These are phyloP conservation scores for Oreochromis niloticus DNA, from an alignment of 2,113 vertebrate genomes.

Conservation along the genomic window DNA sequence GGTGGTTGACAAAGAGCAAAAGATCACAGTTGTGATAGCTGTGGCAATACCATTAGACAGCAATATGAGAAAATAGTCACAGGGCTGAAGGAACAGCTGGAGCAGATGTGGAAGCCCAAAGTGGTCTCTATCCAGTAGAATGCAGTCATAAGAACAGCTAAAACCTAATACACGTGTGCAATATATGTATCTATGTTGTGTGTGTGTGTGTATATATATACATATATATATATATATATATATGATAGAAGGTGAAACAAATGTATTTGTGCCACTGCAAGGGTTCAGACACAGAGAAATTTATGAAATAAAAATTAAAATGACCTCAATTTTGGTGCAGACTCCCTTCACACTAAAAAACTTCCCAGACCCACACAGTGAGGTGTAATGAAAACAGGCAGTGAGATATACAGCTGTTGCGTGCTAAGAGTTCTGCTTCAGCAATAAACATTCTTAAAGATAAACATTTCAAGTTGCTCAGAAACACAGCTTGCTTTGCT, in stretches of 20 bases:
- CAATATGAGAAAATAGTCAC: not conserved
- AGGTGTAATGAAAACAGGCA: not conserved
- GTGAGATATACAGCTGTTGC: not conserved
- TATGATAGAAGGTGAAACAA: not conserved
- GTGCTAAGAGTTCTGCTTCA: conserved; percentile 15
- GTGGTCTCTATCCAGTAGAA: not conserved
- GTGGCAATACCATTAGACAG: not conserved
- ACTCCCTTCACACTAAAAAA: not conserved
- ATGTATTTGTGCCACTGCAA: not conserved
- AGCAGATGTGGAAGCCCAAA: not conserved
- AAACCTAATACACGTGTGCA: not conserved
- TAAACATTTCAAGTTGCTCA: conserved; percentile 44
- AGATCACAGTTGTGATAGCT: not conserved
- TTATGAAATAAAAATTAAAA: not conserved
- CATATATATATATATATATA: not conserved
- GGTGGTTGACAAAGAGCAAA: not conserved
- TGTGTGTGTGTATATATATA: too few relatives aligned
- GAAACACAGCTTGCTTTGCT: not conserved
- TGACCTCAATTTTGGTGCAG: not conserved
- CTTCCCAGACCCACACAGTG: not conserved
- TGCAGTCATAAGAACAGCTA: not conserved
- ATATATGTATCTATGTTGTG: not conserved
- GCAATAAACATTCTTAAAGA: conserved; percentile 43
- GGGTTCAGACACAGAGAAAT: not conserved
- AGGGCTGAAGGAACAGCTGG: not conserved